These are phyloP conservation scores for Agrenia bidenticulata DNA, from an alignment of 2,888 invertebrate species.

Conservation along the genomic window DNA sequence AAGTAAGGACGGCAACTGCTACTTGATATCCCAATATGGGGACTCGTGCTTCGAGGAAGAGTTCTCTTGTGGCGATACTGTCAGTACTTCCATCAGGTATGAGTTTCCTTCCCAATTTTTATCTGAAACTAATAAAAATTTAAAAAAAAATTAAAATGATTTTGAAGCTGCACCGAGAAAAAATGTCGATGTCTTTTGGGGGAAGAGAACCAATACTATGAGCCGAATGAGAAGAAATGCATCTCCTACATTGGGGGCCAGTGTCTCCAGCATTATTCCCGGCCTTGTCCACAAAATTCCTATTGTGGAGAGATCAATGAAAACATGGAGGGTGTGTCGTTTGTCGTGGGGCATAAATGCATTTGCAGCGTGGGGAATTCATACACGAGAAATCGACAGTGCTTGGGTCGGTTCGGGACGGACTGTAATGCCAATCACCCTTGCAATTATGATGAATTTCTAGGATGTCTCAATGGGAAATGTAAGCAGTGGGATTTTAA, in stretches of 20 bases:
- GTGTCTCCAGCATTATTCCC: conserved; percentile 25
- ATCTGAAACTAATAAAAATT: background rate
- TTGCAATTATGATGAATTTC: conserved; percentile 38
- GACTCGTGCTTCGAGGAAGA: conserved; percentile 41
- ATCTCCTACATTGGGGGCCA: conserved; percentile 37
- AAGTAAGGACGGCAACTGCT: conserved; percentile 39
- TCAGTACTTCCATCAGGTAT: conserved; percentile 36
- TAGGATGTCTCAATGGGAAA: conserved; percentile 36
- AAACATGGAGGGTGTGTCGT: conserved; percentile 38
- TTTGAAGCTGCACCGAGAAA: conserved; percentile 31
- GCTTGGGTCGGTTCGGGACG: conserved; percentile 24
- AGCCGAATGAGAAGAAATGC: conserved; percentile 24
- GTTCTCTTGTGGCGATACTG: conserved; percentile 42
- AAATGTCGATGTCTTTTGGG: conserved; percentile 41
- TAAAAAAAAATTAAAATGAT: background rate
- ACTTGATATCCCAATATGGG: conserved; percentile 33
- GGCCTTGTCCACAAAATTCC: conserved; percentile 30
- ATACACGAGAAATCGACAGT: conserved; percentile 23
- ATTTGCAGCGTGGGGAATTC: conserved; percentile 30
- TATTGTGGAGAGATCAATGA: conserved; percentile 41
- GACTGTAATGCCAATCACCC: conserved; percentile 22
- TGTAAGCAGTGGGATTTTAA: conserved; percentile 37
- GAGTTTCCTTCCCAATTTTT: background rate
- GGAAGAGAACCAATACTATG: conserved; percentile 40
- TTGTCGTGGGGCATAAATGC: conserved; percentile 42